These are phyloP conservation scores for Deroplatys truncata DNA, from an alignment of 2,888 invertebrate genomes.

Conservation along the genomic window DNA sequence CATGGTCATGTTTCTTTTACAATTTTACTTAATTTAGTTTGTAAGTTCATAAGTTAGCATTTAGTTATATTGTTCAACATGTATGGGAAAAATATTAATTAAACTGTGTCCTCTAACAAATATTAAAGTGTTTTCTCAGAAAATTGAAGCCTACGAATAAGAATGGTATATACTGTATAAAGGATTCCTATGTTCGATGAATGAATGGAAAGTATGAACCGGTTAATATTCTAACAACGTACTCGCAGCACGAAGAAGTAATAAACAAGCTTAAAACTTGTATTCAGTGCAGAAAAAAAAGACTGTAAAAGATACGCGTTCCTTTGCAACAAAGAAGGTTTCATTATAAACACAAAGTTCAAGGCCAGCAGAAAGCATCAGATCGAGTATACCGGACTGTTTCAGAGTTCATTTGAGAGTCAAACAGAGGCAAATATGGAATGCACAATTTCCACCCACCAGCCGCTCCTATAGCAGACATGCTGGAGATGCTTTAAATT, in stretches of 20 bases:
- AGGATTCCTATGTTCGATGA: not conserved
- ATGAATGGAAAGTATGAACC: not conserved
- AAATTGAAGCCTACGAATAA: too few species aligned
- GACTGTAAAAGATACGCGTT: not conserved
- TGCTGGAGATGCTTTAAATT: too few species aligned
- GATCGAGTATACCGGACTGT: not conserved
- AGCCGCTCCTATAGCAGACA: not conserved
- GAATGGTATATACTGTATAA: too few species aligned
- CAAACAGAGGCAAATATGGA: not conserved
- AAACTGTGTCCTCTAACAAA: too few species aligned
- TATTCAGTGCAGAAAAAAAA: not conserved
- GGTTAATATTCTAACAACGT: not conserved
- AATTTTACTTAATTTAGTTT: too few species aligned
- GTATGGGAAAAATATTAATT: too few species aligned
- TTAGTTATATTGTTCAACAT: too few species aligned
- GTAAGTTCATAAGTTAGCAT: too few species aligned
- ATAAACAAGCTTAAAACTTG: not conserved
- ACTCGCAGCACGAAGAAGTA: not conserved
- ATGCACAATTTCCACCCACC: not conserved
- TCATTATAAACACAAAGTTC: not conserved
- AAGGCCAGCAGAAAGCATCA: not conserved
- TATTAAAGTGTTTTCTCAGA: too few species aligned
- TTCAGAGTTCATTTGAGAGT: not conserved
- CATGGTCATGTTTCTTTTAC: too few species aligned
- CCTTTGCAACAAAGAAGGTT: not conserved